Evolutionary conservation across 2,797 vertebrate species (phyloP).

Genomic region (Kryptolebias ocellatus): DNA sequence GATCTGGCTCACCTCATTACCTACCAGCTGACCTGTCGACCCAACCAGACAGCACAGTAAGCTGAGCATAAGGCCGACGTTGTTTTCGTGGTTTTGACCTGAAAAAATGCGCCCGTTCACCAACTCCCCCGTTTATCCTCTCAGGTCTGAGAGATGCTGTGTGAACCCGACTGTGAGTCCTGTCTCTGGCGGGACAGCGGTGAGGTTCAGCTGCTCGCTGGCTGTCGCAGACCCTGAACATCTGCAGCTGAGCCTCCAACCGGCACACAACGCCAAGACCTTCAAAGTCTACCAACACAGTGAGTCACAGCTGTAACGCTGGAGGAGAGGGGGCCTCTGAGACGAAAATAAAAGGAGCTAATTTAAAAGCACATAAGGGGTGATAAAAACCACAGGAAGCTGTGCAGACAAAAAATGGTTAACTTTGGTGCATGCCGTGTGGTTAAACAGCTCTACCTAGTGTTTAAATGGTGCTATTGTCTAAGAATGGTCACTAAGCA

Average conservation of each 20-base stretch:
- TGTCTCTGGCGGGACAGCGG: background rate
- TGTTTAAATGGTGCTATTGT: slow-evolving; percentile 41
- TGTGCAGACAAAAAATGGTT: background rate
- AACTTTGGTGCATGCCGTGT: background rate
- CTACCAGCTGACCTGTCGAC: slow-evolving; percentile 71
- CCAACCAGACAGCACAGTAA: slow-evolving; percentile 44
- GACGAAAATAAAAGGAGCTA: background rate
- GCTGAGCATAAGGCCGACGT: slow-evolving; percentile 35
- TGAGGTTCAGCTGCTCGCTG: slow-evolving; percentile 72
- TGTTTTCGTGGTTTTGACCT: background rate
- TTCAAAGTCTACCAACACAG: slow-evolving; percentile 52
- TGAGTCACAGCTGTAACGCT: slow-evolving; percentile 50
- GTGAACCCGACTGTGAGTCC: background rate
- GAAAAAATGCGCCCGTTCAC: background rate
- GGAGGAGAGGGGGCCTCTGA: background rate
- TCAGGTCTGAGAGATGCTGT: slow-evolving; percentile 60
- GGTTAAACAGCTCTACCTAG: slow-evolving; percentile 47
- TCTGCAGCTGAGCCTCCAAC: slow-evolving; percentile 59
- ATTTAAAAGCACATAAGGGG: slow-evolving; percentile 12
- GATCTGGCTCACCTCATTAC: slow-evolving; percentile 62
- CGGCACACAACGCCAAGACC: slow-evolving; percentile 46
- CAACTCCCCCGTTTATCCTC: background rate
- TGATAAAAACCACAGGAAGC: slow-evolving; percentile 1
- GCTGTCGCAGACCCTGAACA: slow-evolving; percentile 24
- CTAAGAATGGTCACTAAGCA: background rate